phyloP scores from a whole-genome alignment of 2,113 vertebrate species.

The Zosterops lateralis region DNA sequence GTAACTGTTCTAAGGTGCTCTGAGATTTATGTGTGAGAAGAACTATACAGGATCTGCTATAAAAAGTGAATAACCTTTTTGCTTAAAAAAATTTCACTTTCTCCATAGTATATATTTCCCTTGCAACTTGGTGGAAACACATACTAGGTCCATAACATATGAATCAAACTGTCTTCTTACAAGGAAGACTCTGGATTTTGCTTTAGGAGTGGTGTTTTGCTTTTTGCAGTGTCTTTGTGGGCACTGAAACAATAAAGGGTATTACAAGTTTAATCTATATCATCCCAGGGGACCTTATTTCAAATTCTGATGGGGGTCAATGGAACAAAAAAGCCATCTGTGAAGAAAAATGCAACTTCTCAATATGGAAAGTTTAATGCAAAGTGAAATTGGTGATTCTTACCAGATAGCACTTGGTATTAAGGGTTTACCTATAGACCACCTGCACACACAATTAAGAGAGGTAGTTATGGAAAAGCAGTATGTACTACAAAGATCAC shows the following conservation, averaged over 20 bases:
- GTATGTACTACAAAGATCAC: not conserved
- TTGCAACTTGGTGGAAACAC: not conserved
- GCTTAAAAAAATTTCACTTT: not conserved
- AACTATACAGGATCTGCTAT: not conserved
- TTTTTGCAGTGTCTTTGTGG: constrained; percentile 13
- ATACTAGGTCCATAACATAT: not conserved
- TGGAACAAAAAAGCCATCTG: constrained; percentile 58
- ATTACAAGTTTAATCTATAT: constrained; percentile 29
- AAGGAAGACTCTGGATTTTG: not conserved
- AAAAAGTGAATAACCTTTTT: not conserved
- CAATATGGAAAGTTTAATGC: constrained; percentile 11
- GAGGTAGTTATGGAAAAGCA: not conserved
- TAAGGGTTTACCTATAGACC: not conserved
- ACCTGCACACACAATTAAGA: not conserved
- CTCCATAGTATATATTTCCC: not conserved
- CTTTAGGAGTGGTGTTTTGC: not conserved
- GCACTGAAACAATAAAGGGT: constrained; percentile 15
- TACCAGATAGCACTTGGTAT: not conserved
- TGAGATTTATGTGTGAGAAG: not conserved
- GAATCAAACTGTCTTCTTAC: not conserved
- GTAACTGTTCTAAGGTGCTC: not conserved
- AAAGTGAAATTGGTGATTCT: not conserved
- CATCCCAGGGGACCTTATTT: constrained; percentile 30
- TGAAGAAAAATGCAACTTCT: not conserved
- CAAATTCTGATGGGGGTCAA: constrained; percentile 39